Conservation (phyloP, 2,888 invertebrate genomes). For the Caenorhabditis doughertyi region DNA sequence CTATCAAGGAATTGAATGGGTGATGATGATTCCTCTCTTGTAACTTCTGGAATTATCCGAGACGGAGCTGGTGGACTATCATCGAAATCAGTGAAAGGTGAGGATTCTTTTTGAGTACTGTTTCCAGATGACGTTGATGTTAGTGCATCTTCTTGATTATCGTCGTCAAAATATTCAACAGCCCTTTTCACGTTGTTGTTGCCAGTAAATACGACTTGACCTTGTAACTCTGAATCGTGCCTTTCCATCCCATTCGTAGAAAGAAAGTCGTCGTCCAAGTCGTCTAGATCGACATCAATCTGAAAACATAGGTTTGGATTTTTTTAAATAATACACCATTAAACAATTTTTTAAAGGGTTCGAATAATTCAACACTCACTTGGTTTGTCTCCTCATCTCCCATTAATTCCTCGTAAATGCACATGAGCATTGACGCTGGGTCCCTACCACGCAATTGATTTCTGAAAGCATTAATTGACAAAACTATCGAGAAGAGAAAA, state of each 20-base stretch:
- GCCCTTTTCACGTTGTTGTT: conserved; percentile 67
- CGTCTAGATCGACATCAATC: conserved; percentile 68
- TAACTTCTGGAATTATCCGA: not conserved
- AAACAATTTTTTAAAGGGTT: not conserved
- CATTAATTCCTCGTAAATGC: conserved; percentile 80
- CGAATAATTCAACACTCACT: conserved; percentile 13
- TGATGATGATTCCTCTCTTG: conserved; percentile 20
- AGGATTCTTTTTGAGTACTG: conserved; percentile 69
- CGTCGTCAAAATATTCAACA: conserved; percentile 65
- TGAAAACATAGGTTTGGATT: conserved; percentile 41
- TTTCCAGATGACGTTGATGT: conserved; percentile 71
- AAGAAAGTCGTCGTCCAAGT: conserved; percentile 59
- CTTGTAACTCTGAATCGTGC: conserved; percentile 31
- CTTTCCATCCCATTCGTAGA: conserved; percentile 34
- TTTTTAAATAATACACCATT: too few relatives aligned
- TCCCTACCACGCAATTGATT: conserved; percentile 72
- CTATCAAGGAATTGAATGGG: conserved; percentile 50
- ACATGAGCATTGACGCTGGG: conserved; percentile 72
- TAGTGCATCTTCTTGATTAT: conserved; percentile 53
- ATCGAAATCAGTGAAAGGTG: conserved; percentile 65
- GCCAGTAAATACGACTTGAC: conserved; percentile 54
- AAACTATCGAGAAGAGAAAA: not conserved
- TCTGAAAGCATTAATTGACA: conserved; percentile 57
- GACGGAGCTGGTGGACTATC: conserved; percentile 31
- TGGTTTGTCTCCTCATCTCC: conserved; percentile 80